phyloP scores from a whole-genome alignment of 1,140 invertebrate species.

The Chironomus tepperi region DNA sequence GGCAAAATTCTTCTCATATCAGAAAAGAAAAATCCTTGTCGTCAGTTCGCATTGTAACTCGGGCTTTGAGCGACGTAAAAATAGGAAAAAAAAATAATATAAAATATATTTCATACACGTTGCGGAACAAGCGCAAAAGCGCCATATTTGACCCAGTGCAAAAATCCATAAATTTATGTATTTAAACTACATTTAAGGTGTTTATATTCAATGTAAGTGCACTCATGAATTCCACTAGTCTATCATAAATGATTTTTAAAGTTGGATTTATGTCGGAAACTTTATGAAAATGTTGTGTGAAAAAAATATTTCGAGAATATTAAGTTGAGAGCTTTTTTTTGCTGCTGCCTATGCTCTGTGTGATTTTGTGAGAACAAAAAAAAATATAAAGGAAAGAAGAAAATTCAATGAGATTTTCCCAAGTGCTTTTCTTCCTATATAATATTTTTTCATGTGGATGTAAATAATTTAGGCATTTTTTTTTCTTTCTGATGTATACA shows the following conservation, averaged over 20 bases:
- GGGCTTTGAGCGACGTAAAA: conserved; percentile 19
- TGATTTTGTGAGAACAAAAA: too few species aligned
- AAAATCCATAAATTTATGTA: conserved; percentile 5
- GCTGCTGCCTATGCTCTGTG: too few species aligned
- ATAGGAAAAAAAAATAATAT: not conserved
- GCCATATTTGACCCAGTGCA: conserved; percentile 20
- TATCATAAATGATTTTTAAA: not conserved
- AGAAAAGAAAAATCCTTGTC: conserved; percentile 1
- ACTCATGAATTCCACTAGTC: not conserved
- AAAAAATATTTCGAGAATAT: not conserved
- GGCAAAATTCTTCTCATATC: not conserved
- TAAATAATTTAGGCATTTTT: conserved; percentile 14
- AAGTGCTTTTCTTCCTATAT: not conserved
- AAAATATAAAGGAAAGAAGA: not conserved
- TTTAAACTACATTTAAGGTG: not conserved
- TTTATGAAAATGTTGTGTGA: not conserved
- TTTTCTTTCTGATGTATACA: too few species aligned
- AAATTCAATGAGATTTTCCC: not conserved
- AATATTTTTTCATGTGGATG: not conserved
- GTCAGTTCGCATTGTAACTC: not conserved
- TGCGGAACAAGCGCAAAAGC: conserved; percentile 21
- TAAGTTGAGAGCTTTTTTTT: not conserved
- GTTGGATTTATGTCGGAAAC: not conserved
- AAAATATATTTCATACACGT: not conserved
- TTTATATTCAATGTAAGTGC: not conserved